These are phyloP conservation scores for Mellivora capensis DNA, from an alignment of 2,113 vertebrate genomes.

Conservation along the genomic window DNA sequence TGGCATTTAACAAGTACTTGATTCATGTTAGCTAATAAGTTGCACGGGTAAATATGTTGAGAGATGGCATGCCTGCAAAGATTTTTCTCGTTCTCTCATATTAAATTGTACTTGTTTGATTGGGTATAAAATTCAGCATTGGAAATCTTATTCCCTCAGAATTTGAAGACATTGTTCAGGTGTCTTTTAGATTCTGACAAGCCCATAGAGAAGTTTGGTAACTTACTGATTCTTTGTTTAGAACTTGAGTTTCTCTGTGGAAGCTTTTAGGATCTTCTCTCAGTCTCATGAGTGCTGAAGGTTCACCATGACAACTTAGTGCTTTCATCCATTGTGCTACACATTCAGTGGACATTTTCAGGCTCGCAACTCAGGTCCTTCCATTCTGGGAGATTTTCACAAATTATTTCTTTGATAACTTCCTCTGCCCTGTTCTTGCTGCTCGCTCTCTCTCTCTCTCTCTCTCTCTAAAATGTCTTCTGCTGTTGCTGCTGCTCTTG, in stretches of 20 bases:
- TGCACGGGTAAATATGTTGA: neutral
- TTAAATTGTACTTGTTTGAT: neutral
- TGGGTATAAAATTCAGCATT: neutral
- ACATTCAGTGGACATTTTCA: neutral
- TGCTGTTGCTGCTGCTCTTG: neutral
- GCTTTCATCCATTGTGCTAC: neutral
- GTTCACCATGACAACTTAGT: neutral
- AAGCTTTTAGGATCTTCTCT: neutral
- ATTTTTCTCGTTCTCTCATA: neutral
- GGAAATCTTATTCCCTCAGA: neutral
- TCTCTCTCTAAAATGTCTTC: neutral
- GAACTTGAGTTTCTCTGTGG: neutral
- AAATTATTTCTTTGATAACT: neutral
- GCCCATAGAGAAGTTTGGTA: neutral
- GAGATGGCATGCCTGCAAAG: neutral
- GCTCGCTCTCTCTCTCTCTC: neutral
- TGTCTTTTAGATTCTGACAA: neutral
- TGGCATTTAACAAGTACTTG: neutral
- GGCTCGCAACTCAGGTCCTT: neutral
- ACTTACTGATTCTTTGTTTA: neutral
- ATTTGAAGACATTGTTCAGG: neutral
- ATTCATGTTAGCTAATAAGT: neutral
- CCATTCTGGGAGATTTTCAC: neutral
- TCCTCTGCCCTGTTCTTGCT: neutral
- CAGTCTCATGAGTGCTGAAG: neutral